These are phyloP conservation scores for Tetragonula carbonaria DNA, from an alignment of 2,888 invertebrate species.

Conservation along the genomic window DNA sequence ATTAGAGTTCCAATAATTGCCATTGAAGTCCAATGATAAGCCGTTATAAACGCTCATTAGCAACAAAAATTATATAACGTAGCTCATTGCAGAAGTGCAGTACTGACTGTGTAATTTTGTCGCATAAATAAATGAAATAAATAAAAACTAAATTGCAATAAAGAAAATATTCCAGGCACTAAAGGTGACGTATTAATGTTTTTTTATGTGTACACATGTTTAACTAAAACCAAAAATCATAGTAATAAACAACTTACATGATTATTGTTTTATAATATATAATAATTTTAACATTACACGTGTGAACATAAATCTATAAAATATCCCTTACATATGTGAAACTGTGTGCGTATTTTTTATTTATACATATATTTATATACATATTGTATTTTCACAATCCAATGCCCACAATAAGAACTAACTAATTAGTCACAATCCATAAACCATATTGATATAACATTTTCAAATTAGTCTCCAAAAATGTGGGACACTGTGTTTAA, in stretches of 20 bases:
- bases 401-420: conserved; percentile 36
- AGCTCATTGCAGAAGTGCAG: conserved; percentile 60
- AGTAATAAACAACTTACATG: conserved; percentile 10
- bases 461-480: conserved; percentile 62
- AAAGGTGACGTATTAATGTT: conserved; percentile 7
- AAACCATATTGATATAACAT: conserved; percentile 59
- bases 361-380: conserved; percentile 49
- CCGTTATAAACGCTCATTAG: conserved; percentile 50
- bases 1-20: conserved; percentile 58
- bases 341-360: conserved; percentile 11
- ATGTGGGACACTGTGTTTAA: conserved; percentile 50
- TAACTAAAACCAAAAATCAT: conserved; percentile 15
- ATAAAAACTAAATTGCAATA: conserved; percentile 28
- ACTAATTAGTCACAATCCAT: conserved; percentile 71
- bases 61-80: conserved; percentile 49
- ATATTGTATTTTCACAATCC: conserved; percentile 36
- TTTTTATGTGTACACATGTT: conserved; percentile 3
- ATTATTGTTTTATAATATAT: conserved; percentile 13
- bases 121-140: conserved; percentile 28
- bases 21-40: conserved; percentile 56
- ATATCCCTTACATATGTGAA: conserved; percentile 20
- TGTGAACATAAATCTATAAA: conserved; percentile 15
- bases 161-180: conserved; percentile 32
- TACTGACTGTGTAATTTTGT: conserved; percentile 50
- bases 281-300: conserved; percentile 11